Evolutionary conservation across 2,888 invertebrate genomes (phyloP), one percentile per base, ranked within the genome.

Genomic region (Caenorhabditis macrosperma): DNA sequence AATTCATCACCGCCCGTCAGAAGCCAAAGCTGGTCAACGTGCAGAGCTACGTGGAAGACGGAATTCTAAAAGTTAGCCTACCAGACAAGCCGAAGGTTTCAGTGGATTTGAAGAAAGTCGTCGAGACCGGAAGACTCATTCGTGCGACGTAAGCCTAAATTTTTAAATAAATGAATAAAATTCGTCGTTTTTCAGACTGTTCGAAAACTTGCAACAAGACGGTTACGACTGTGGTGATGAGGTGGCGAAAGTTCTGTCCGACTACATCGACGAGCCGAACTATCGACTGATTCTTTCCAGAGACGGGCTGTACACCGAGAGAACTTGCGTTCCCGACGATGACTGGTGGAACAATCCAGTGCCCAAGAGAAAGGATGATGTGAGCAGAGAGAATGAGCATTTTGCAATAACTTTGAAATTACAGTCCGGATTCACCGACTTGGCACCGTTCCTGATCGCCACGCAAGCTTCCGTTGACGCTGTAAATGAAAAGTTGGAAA

Each of bases 211-310:
- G 12, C 52, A 76, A 66, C 81, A 81, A 59, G 84, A 84, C 52
- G 84, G 84, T 6, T 79, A 60, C 38, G 84, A 84, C 46, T 84
- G 84, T 66, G 84, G 84, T 44, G 84, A 84, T 46, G 79, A 77
- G 12, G 75, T 81, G 12, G 68, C 71, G 1, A 33, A 69, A 9
- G 15, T 82, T 50, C 44, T 84, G 1, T 74, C 77, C 1, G 72
- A 82, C 7, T 82, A 69, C 50, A 52, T 82, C 4, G 77, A 79
- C 10, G 84, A 84, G 48, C 46, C 72, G 15, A 80, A 82, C 22
- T 57, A 69, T 28, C 76, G 84, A 17, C 41, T 84, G 38, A 67
- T 81, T 26, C 44, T 77, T 10, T 64, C 71, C 46, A 52, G 64
- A 41, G 63, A 72, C 7, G 78, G 75, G 1, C 54, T 84, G 0